These are phyloP conservation scores for Ashinkailepas kermadecensis DNA, from an alignment of 2,888 invertebrate species.

Conservation along the genomic window DNA sequence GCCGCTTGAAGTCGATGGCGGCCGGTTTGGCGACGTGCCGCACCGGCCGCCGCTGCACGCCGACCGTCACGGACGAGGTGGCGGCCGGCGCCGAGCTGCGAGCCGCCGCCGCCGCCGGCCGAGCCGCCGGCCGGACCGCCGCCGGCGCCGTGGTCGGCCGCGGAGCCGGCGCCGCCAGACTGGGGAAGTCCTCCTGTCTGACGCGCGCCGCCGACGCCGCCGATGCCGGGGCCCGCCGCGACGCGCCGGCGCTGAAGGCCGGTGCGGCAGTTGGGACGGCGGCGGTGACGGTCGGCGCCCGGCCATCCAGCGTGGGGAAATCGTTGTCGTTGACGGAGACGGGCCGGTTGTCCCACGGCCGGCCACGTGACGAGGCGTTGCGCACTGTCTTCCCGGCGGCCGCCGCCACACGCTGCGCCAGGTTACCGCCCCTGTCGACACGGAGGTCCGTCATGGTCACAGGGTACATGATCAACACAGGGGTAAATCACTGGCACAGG, in stretches of 20 bases:
- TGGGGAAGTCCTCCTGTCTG: neutral
- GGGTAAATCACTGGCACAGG: no score
- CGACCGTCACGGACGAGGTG: no score
- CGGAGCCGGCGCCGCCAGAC: neutral
- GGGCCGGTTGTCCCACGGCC: neutral
- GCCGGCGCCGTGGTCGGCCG: neutral
- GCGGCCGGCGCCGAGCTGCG: no score
- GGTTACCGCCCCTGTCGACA: neutral
- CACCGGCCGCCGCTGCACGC: no score
- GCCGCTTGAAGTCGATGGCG: neutral
- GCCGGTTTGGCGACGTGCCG: no score
- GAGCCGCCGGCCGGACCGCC: neutral
- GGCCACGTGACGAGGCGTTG: neutral
- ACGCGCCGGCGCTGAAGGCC: neutral
- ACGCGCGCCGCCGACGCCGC: no score
- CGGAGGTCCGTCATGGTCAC: no score
- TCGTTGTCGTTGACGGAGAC: neutral
- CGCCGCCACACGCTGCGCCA: constrained; percentile 2
- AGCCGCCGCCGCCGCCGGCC: neutral
- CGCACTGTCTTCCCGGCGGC: neutral
- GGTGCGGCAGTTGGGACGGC: neutral
- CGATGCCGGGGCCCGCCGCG: neutral
- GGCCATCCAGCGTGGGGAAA: neutral
- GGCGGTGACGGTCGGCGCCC: neutral
- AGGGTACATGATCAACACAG: no score